Conservation (phyloP, 1,140 invertebrate species). For the Nomia melanderi region DNA sequence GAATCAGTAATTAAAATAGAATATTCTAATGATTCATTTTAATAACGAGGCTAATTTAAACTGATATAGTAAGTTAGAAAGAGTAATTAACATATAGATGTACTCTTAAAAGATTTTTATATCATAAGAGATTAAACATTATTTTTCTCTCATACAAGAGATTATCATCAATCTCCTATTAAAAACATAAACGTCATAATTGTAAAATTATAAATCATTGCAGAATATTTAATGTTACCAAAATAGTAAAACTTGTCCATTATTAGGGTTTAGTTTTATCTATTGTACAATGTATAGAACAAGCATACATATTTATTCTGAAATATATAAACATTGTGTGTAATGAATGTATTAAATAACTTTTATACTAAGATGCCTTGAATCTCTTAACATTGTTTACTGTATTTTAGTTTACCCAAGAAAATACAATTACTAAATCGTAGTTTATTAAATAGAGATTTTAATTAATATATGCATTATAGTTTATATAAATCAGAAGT, state of each 20-base stretch:
- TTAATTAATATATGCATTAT: not conserved
- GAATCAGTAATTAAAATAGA: constrained; percentile 49
- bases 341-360: constrained; percentile 22
- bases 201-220: constrained; percentile 12
- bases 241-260: constrained; percentile 14
- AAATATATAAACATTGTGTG: constrained; percentile 7
- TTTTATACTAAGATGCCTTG: constrained; percentile 14
- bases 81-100: not conserved
- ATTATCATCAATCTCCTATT: constrained; percentile 26
- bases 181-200: constrained; percentile 22
- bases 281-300: constrained; percentile 10
- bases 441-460: not conserved
- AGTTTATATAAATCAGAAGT: not conserved
- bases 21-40: constrained; percentile 41
- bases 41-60: constrained; percentile 27
- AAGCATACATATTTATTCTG: constrained; percentile 16
- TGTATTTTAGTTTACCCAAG: constrained; percentile 9
- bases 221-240: constrained; percentile 27
- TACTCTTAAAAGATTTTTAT: constrained; percentile 4
- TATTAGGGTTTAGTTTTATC: constrained; percentile 25
- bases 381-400: constrained; percentile 9
- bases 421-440: not conserved
- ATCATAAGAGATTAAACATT: not conserved
- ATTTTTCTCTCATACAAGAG: constrained; percentile 12
- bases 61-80: constrained; percentile 26